phyloP scores from a whole-genome alignment of 2,113 vertebrate genomes.

The Lagenorhynchus albirostris region DNA sequence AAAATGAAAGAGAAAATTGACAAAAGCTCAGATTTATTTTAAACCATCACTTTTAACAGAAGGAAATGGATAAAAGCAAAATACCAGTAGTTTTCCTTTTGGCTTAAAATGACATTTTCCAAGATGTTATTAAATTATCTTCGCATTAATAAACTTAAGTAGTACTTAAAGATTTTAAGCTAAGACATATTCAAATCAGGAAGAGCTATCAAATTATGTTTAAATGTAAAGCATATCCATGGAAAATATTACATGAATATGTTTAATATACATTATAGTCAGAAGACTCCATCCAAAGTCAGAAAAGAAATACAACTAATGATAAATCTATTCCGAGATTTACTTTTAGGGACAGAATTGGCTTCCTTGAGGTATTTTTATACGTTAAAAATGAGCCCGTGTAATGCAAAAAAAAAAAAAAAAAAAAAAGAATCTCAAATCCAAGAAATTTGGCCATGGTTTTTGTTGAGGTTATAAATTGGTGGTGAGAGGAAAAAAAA shows the following conservation, averaged over 20 bases:
- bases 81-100: slow-evolving; percentile 60
- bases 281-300: slow-evolving; percentile 44
- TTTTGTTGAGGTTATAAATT: slow-evolving; percentile 7
- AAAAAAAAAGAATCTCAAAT: background rate
- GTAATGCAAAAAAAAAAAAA: no score
- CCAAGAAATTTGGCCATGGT: background rate
- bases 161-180: slow-evolving; percentile 66
- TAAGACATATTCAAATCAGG: slow-evolving; percentile 59
- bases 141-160: slow-evolving; percentile 65
- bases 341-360: background rate
- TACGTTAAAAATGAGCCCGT: background rate
- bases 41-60: slow-evolving; percentile 49
- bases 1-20: slow-evolving; percentile 41
- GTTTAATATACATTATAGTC: slow-evolving; percentile 46
- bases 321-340: slow-evolving; percentile 13
- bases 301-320: slow-evolving; percentile 43
- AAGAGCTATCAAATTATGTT: slow-evolving; percentile 64
- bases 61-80: slow-evolving; percentile 30
- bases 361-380: background rate
- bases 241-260: slow-evolving; percentile 58
- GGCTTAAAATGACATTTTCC: slow-evolving; percentile 65
- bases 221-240: slow-evolving; percentile 56
- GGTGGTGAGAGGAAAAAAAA: background rate
- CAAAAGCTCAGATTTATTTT: slow-evolving; percentile 47
- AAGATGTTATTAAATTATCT: slow-evolving; percentile 70